phyloP scores from a whole-genome alignment of 1,140 invertebrate species.

The Neodiprion virginianus region DNA sequence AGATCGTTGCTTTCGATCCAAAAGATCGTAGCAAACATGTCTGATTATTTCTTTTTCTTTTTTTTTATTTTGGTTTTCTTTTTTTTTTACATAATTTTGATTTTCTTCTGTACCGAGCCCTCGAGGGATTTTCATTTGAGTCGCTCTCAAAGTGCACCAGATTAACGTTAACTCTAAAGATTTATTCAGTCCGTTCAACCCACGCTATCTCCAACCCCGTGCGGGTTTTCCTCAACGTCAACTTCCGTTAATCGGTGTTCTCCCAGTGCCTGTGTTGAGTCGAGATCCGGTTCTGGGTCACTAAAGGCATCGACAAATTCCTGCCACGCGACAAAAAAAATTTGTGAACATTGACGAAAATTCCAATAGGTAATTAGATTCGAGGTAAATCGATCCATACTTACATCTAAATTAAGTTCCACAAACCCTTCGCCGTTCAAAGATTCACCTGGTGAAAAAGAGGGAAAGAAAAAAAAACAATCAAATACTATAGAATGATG shows the following conservation, averaged over 20 bases:
- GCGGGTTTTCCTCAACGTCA: constrained; percentile 40
- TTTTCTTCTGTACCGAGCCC: constrained; percentile 38
- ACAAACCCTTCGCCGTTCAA: constrained; percentile 30
- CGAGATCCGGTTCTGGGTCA: constrained; percentile 29
- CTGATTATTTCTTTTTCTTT: background rate
- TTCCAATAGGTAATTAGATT: too few species aligned
- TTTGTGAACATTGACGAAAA: background rate
- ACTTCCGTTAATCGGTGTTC: constrained; percentile 25
- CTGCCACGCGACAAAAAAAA: constrained; percentile 29
- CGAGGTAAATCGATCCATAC: background rate
- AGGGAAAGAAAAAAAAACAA: constrained; percentile 18
- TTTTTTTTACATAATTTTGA: constrained; percentile 51
- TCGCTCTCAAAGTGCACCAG: constrained; percentile 51
- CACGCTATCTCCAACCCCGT: constrained; percentile 53
- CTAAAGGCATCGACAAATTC: constrained; percentile 44
- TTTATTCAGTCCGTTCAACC: constrained; percentile 43
- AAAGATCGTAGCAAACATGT: constrained; percentile 37
- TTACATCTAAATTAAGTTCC: constrained; percentile 16
- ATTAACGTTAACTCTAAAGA: constrained; percentile 18
- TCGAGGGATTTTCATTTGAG: constrained; percentile 26
- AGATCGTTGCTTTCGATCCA: constrained; percentile 35
- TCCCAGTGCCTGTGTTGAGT: constrained; percentile 16
- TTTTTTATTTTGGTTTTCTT: constrained; percentile 10
- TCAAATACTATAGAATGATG: background rate
- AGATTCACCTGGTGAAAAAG: constrained; percentile 36